Base-by-base conservation (phyloP, 2,113 vertebrate genomes). In the Calonectris borealis region DNA sequence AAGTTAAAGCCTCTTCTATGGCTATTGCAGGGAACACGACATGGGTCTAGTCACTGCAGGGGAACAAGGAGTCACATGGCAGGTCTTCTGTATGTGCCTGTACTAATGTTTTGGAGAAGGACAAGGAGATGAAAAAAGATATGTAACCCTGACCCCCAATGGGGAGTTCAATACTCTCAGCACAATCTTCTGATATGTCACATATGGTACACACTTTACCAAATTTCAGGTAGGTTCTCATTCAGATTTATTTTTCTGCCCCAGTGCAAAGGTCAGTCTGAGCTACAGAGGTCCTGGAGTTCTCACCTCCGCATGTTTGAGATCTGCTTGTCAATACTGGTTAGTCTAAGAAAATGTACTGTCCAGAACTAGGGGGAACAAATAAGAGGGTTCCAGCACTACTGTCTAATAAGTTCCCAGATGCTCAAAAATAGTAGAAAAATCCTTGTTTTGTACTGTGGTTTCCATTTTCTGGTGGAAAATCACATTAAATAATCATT, bases 391-490 rank as follows among this genome's bases (percentile, higher is more conserved):
- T 80, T 82, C 27, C 18, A 91, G 9, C 11, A 55, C 10, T 40
- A 34, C 24, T 10, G 29, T 19, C 8, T 64, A 40, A 13, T 46
- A 51, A 83, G 15, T 90, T 83, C n/a, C 21, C 32, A 87, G 48
- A 38, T 57, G 31, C 22, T 66, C 38, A 80, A 54, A 88, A 86
- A 64, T 3, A 87, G 38, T 31, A 90, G 36, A 68, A 73, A 90
- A 95, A 82, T 51, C 16, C 11, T 88, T 97, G 77, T 61, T 95
- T 95, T 83, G 52, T 78, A 72, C 29, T 31, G 22, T 72, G 61
- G 19, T 91, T 94, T 96, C 92, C 75, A 91, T 91, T 96, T 95
- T 69, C 55, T 87, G 29, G 46, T 92, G 95, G 93, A 97, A 97
- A 97, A 95, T 82, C 31, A 68, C 49, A 90, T 83, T 78, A 81